These are phyloP conservation scores for Bruchidius siliquastri DNA, from an alignment of 2,888 invertebrate species.

Conservation along the genomic window DNA sequence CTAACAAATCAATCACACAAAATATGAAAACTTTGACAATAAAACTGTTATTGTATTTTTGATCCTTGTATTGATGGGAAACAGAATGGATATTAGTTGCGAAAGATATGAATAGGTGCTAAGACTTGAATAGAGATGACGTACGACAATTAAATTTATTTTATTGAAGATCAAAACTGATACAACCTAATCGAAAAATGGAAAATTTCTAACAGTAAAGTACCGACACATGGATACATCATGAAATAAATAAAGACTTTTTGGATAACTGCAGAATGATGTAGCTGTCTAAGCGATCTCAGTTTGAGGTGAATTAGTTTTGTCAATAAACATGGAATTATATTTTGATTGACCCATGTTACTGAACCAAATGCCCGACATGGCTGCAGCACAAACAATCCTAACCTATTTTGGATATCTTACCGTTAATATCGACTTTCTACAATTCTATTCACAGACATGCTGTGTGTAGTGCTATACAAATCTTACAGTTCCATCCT, in stretches of 20 bases:
- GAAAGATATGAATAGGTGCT: constrained; percentile 9
- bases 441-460: constrained; percentile 4
- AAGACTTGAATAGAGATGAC: background rate
- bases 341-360: background rate
- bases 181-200: background rate
- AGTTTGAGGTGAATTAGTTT: constrained; percentile 1
- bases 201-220: too few relatives aligned
- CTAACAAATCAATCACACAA: background rate
- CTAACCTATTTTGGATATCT: constrained; percentile 34
- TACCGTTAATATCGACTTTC: constrained; percentile 34
- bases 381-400: constrained; percentile 37
- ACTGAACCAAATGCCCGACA: constrained; percentile 19
- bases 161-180: background rate
- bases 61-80: background rate
- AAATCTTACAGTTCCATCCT: constrained; percentile 25
- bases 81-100: constrained; percentile 10
- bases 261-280: too few relatives aligned
- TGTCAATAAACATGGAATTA: background rate
- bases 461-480: background rate
- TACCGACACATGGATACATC: too few relatives aligned
- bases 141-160: background rate
- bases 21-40: background rate
- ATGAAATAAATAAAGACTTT: too few relatives aligned
- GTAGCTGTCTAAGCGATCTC: background rate
- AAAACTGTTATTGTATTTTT: background rate